Conservation (phyloP, 2,113 vertebrate genomes). For the Ovibos moschatus region DNA sequence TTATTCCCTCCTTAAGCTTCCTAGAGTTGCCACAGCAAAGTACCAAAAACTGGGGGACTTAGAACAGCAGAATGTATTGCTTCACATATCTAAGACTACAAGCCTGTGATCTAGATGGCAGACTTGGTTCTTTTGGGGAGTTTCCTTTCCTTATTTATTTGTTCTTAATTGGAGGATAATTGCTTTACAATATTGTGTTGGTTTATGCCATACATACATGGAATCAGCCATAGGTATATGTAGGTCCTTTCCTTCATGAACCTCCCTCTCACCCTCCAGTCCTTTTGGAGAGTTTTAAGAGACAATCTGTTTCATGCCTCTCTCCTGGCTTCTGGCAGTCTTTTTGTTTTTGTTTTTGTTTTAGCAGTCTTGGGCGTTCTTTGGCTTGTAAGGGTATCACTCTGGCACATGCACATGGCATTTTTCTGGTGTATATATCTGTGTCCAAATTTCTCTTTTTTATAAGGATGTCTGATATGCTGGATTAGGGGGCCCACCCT, state of each 20-base stretch:
- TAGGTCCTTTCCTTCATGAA: neutral
- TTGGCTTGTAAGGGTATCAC: neutral
- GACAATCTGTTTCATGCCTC: neutral
- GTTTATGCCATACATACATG: neutral
- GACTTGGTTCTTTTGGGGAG: neutral
- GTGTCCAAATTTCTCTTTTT: neutral
- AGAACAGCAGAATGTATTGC: neutral
- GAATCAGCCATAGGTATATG: neutral
- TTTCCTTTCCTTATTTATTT: neutral
- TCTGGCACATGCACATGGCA: accelerated
- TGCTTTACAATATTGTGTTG: neutral
- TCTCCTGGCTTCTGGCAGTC: neutral
- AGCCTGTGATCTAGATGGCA: neutral
- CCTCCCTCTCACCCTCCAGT: neutral
- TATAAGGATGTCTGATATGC: neutral
- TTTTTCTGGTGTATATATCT: neutral
- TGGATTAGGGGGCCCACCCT: too few relatives aligned
- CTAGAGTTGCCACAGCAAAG: neutral
- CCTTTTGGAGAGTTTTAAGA: neutral
- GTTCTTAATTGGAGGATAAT: neutral
- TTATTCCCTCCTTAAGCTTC: neutral
- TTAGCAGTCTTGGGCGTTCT: neutral
- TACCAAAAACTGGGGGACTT: neutral
- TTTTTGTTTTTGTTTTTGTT: too few relatives aligned
- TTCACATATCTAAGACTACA: neutral